A percentile compares a stretch with the other conserved stretches of the same genome.
Evolutionary conservation across 2,113 vertebrate species (phyloP).

Genomic region (Actinemys pallida): DNA sequence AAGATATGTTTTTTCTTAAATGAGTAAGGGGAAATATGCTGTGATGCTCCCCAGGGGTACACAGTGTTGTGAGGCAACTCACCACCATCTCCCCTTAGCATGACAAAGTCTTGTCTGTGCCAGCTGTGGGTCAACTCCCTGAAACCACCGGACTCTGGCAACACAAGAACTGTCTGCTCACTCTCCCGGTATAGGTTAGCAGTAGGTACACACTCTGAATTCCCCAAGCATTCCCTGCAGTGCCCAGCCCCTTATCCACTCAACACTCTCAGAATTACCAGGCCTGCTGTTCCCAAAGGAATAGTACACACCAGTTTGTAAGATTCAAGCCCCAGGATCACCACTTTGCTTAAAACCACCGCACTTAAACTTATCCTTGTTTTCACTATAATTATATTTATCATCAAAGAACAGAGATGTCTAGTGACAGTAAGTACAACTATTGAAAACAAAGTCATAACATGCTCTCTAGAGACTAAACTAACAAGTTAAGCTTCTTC

Average conservation of each 20-base stretch:
- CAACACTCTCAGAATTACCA: too few relatives aligned
- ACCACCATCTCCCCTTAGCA: neutral
- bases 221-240: neutral
- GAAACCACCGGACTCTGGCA: neutral
- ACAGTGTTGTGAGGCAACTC: neutral
- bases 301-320: too few relatives aligned
- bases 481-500: too few relatives aligned
- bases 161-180: too few relatives aligned
- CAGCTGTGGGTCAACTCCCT: neutral
- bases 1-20: neutral
- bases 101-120: neutral
- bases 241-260: too few relatives aligned
- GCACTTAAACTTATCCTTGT: too few relatives aligned
- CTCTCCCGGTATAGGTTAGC: too few relatives aligned
- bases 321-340: neutral
- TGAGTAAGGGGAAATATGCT: neutral
- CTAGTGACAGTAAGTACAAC: neutral
- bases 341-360: neutral
- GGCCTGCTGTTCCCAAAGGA: too few relatives aligned
- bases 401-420: neutral
- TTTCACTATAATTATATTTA: too few relatives aligned
- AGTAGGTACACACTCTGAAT: neutral
- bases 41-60: neutral
- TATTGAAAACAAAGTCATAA: neutral
- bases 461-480: neutral